phyloP scores from a whole-genome alignment of 1,140 invertebrate species.

The Drosophila prosaltans region DNA sequence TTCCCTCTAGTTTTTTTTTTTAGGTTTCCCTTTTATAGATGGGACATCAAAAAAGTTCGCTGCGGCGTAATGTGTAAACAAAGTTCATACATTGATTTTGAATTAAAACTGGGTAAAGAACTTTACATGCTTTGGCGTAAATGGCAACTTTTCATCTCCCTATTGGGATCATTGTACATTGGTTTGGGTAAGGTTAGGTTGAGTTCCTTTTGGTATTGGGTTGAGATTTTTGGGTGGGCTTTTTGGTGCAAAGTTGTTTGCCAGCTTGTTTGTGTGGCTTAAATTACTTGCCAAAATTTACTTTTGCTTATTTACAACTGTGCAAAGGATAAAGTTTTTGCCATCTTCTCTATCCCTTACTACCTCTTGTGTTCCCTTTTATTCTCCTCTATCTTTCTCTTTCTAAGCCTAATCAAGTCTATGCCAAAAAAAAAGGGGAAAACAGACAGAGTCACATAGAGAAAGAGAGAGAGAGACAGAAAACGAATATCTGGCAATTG shows the following conservation, averaged over 20 bases:
- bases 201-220: conserved; percentile 3
- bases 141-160: conserved; percentile 54
- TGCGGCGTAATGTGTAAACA: conserved; percentile 73
- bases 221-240: conserved; percentile 4
- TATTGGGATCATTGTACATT: conserved; percentile 10
- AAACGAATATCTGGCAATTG: conserved; percentile 64
- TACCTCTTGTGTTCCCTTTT: not conserved
- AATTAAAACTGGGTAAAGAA: conserved; percentile 81
- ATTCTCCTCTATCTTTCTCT: conserved; percentile 28
- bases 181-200: conserved; percentile 17
- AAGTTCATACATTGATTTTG: conserved; percentile 81
- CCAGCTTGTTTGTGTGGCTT: conserved; percentile 81
- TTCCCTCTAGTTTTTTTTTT: conserved; percentile 5
- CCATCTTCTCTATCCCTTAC: not conserved
- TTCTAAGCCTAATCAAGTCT: conserved; percentile 79
- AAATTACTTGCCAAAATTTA: conserved; percentile 82
- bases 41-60: conserved; percentile 69
- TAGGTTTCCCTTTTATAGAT: conserved; percentile 13
- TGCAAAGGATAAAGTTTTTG: conserved; percentile 80
- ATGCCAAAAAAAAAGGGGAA: conserved; percentile 33
- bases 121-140: conserved; percentile 62
- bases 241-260: conserved; percentile 71
- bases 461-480: conserved; percentile 1
- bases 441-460: not conserved
- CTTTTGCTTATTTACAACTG: conserved; percentile 81